Evolutionary conservation across 2,888 invertebrate species (phyloP).

Genomic region (Drosophila barbarae): DNA sequence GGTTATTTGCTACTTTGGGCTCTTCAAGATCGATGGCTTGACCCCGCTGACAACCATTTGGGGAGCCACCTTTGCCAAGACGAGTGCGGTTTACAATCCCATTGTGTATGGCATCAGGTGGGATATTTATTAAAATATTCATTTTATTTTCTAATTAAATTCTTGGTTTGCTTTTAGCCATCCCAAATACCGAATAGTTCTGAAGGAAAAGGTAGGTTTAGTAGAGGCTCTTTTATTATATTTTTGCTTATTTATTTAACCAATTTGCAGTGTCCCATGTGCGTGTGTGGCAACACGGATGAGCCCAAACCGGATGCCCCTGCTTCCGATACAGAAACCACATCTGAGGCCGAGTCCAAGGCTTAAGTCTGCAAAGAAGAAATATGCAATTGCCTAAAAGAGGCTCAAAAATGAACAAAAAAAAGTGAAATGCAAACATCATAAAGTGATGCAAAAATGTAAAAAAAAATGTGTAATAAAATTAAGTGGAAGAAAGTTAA

Average conservation of each 20-base stretch:
- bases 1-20: constrained; percentile 89
- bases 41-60: constrained; percentile 91
- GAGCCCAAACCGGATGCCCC: constrained; percentile 76
- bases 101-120: constrained; percentile 94
- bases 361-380: constrained; percentile 55
- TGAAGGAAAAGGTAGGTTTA: constrained; percentile 80
- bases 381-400: constrained; percentile 50
- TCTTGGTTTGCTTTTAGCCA: constrained; percentile 78
- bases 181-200: constrained; percentile 83
- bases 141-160: background rate
- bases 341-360: constrained; percentile 76
- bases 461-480: constrained; percentile 22
- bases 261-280: constrained; percentile 81
- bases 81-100: constrained; percentile 93
- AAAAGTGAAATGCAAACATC: constrained; percentile 26
- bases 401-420: constrained; percentile 43
- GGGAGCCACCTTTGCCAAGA: constrained; percentile 95
- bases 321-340: constrained; percentile 76
- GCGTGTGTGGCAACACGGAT: constrained; percentile 78
- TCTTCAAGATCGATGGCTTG: constrained; percentile 87
- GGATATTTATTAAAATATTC: constrained; percentile 19
- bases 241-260: background rate
- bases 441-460: constrained; percentile 45
- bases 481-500: background rate
- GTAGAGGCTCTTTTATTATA: too few species aligned